These are phyloP conservation scores for Drosophila lacertosa DNA, from an alignment of 1,140 invertebrate species.

Conservation along the genomic window DNA sequence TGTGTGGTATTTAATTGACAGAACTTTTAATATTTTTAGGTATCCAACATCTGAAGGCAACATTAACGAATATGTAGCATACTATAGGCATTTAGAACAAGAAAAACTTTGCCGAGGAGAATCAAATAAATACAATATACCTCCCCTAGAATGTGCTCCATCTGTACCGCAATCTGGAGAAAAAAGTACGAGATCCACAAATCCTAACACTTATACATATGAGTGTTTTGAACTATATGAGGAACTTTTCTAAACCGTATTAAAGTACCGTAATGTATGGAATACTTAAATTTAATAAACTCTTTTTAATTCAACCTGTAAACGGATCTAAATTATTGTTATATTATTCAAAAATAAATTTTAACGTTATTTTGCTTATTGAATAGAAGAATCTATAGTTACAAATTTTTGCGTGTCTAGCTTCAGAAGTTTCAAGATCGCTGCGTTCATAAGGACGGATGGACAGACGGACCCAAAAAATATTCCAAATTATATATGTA, in stretches of 20 bases:
- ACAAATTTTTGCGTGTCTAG: no score
- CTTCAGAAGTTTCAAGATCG: no score
- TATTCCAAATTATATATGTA: no score
- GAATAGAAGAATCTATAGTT: no score
- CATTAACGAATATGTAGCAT: constrained; percentile 50
- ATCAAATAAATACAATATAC: constrained; percentile 57
- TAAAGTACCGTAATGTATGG: not conserved
- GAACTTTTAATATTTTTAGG: not conserved
- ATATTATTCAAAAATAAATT: no score
- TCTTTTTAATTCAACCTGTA: no score
- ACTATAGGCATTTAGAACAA: constrained; percentile 55
- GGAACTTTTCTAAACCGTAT: constrained; percentile 13
- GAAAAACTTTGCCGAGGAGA: constrained; percentile 33
- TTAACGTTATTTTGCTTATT: no score
- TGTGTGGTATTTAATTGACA: not conserved
- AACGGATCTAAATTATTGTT: no score
- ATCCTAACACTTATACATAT: constrained; percentile 11
- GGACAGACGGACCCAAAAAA: no score
- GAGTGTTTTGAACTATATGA: constrained; percentile 40
- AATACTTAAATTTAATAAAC: not conserved
- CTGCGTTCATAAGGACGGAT: no score
- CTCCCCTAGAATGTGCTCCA: constrained; percentile 58
- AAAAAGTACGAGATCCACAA: not conserved
- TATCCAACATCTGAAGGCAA: not conserved
- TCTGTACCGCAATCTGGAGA: constrained; percentile 38